A percentile compares a stretch with the other conserved stretches of the same genome.
These are phyloP conservation scores for Antheraea assamensis DNA, from an alignment of 2,888 invertebrate species.

Conservation along the genomic window DNA sequence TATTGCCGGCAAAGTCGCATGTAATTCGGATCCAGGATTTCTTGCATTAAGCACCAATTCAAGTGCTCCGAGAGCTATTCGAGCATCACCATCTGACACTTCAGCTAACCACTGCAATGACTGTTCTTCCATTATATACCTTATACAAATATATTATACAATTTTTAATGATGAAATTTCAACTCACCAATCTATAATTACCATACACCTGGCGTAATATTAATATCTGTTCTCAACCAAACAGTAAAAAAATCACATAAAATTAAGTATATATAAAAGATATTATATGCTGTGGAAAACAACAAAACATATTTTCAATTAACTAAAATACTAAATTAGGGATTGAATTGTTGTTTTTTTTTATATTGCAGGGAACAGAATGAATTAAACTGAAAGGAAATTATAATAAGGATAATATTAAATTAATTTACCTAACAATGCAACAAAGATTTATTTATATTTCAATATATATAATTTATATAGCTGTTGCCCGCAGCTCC, in stretches of 20 bases:
- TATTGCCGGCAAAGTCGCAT: slow-evolving; percentile 55
- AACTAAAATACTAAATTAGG: not conserved
- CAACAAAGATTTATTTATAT: too few relatives aligned
- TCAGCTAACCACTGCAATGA: slow-evolving; percentile 88
- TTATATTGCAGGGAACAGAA: not conserved
- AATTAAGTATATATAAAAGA: not conserved
- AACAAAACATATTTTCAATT: not conserved
- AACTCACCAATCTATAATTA: not conserved
- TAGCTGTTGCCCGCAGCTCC: too few relatives aligned
- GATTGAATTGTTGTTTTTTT: not conserved
- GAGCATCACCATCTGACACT: slow-evolving; percentile 91
- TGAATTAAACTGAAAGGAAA: not conserved
- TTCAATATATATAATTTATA: too few relatives aligned
- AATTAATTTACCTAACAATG: too few relatives aligned
- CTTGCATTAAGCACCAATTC: slow-evolving; percentile 86
- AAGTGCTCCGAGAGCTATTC: slow-evolving; percentile 88
- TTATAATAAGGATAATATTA: not conserved
- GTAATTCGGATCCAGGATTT: slow-evolving; percentile 46
- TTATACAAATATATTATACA: slow-evolving; percentile 31
- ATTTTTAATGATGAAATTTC: not conserved
- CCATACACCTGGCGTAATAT: not conserved
- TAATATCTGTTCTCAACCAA: not conserved
- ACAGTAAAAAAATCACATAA: not conserved
- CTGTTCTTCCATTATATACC: slow-evolving; percentile 75
- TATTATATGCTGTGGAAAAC: not conserved